A percentile compares a stretch with the other conserved stretches of the same genome.
Conservation (phyloP, 2,113 vertebrate genomes). For the Columba livia region DNA sequence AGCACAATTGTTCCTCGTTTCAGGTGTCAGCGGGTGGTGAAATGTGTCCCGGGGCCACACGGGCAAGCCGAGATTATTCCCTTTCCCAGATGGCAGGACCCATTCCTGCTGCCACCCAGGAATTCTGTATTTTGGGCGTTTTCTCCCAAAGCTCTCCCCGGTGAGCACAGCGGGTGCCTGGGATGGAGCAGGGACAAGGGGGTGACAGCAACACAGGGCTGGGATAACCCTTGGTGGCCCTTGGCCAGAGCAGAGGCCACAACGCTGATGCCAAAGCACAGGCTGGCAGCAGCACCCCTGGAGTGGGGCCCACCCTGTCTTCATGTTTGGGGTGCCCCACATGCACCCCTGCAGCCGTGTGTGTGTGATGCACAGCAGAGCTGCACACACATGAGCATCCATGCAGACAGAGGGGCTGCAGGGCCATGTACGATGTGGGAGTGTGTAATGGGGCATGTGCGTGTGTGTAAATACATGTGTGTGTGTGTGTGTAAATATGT, state of each 20-base stretch:
- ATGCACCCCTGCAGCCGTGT: too few relatives aligned
- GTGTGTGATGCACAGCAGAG: too few relatives aligned
- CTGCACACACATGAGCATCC: fast-evolving
- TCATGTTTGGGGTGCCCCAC: not conserved
- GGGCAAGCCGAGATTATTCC: too few relatives aligned
- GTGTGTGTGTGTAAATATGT: too few relatives aligned
- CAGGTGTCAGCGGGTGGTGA: not conserved
- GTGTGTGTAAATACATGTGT: too few relatives aligned
- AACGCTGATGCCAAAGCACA: not conserved
- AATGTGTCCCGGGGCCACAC: fast-evolving
- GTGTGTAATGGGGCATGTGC: too few relatives aligned
- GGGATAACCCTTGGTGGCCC: not conserved
- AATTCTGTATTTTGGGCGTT: fast-evolving
- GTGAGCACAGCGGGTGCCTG: not conserved
- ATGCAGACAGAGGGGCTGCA: not conserved
- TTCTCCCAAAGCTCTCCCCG: not conserved
- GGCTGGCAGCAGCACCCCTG: not conserved
- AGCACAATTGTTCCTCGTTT: not conserved
- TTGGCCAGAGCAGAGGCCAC: not conserved
- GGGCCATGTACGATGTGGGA: not conserved
- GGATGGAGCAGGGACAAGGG: not conserved
- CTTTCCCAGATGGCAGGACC: not conserved
- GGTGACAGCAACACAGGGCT: fast-evolving
- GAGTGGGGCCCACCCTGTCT: not conserved
- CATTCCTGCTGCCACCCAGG: not conserved